Evolutionary conservation across 37 sponge, comb jelly and placozoan genomes (phyloP).

Genomic region (Crambe crambe): DNA sequence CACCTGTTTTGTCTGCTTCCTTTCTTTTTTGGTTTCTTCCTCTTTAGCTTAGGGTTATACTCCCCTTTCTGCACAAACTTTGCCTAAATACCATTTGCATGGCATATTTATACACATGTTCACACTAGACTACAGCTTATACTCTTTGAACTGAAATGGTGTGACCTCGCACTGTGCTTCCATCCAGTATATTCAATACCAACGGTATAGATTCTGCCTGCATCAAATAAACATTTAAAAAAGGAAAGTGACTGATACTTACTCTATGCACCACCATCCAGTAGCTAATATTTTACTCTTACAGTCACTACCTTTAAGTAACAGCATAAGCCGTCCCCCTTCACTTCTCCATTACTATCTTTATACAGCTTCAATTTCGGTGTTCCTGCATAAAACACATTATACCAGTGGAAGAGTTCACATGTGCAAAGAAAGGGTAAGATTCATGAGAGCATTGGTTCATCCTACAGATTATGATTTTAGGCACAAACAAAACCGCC

Average conservation of each 20-base stretch:
- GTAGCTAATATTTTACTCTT: no score
- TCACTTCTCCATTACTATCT: slow-evolving; percentile 77
- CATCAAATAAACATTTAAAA: neutral
- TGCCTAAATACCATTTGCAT: slow-evolving; percentile 59
- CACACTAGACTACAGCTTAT: neutral
- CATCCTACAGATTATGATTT: no score
- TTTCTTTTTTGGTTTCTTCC: slow-evolving; percentile 85
- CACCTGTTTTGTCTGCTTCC: slow-evolving; percentile 54
- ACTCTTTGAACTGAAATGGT: slow-evolving; percentile 60
- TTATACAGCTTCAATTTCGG: slow-evolving; percentile 93
- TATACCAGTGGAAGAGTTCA: neutral
- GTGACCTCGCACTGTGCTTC: slow-evolving; percentile 26
- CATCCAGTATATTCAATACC: slow-evolving; percentile 83
- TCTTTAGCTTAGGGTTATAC: slow-evolving; percentile 85
- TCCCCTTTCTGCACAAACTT: slow-evolving; percentile 87
- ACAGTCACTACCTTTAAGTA: slow-evolving; percentile 89
- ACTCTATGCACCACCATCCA: neutral
- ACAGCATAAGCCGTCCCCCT: slow-evolving; percentile 95
- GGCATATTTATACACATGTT: neutral
- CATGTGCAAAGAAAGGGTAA: no score
- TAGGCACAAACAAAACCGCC: no score
- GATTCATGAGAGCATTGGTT: no score
- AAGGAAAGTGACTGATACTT: no score
- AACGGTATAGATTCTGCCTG: slow-evolving; percentile 86
- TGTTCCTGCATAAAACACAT: slow-evolving; percentile 34